Conservation (phyloP, 2,113 vertebrate species). For the Crotophaga sulcirostris region DNA sequence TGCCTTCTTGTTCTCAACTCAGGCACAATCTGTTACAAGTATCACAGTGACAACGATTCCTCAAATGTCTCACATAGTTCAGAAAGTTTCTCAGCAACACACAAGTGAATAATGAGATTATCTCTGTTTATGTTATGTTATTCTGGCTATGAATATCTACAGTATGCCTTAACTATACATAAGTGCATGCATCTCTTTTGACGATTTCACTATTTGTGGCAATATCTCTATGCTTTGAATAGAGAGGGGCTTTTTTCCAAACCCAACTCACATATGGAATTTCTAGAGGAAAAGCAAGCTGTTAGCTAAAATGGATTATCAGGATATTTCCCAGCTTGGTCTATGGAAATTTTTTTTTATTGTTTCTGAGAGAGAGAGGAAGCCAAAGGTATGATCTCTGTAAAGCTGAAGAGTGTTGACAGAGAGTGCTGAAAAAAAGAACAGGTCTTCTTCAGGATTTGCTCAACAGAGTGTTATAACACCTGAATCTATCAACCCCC, state of each 20-base stretch:
- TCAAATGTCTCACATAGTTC: neutral
- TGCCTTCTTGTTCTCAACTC: neutral
- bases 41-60: neutral
- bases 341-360: neutral
- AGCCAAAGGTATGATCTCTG: neutral
- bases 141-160: neutral
- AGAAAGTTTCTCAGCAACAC: neutral
- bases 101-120: neutral
- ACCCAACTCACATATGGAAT: neutral
- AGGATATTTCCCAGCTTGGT: neutral
- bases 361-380: neutral
- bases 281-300: neutral
- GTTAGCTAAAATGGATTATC: neutral
- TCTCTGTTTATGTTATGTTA: neutral
- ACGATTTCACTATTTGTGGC: neutral
- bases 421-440: neutral
- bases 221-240: neutral
- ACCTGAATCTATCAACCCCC: neutral
- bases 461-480: neutral
- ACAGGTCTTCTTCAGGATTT: neutral
- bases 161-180: accelerated
- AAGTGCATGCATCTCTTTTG: neutral
- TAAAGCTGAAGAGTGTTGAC: neutral
- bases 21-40: neutral
- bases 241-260: neutral